Percentiles rank a stretch among this genome's conserved stretches.
Conservation (phyloP, 2,888 invertebrate genomes). For the Allacma fusca region DNA sequence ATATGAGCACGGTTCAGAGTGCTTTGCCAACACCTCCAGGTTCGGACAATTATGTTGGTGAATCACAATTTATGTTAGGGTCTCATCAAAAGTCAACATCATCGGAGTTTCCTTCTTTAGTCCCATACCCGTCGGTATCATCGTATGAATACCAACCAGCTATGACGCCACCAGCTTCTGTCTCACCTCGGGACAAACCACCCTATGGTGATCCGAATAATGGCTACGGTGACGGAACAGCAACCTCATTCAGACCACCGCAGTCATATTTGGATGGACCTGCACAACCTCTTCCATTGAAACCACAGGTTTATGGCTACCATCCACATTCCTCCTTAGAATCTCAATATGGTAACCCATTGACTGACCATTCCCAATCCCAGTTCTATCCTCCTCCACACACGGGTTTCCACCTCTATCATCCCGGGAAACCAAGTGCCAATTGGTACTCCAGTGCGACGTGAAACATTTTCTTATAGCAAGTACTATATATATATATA, state of each 20-base stretch:
- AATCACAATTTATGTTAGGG: slow-evolving; percentile 67
- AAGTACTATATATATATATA: slow-evolving; percentile 2
- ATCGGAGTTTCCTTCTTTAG: slow-evolving; percentile 61
- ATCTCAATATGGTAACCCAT: slow-evolving; percentile 73
- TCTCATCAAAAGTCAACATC: slow-evolving; percentile 56
- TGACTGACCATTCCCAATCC: slow-evolving; percentile 72
- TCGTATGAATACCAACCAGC: slow-evolving; percentile 74
- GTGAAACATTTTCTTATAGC: slow-evolving; percentile 67
- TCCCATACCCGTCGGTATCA: slow-evolving; percentile 60
- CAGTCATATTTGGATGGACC: slow-evolving; percentile 68
- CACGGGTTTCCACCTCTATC: slow-evolving; percentile 90
- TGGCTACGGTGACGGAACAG: slow-evolving; percentile 50
- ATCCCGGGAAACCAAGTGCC: slow-evolving; percentile 73
- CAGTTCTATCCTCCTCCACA: slow-evolving; percentile 79
- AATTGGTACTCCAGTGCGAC: slow-evolving; percentile 83
- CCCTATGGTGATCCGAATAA: slow-evolving; percentile 69
- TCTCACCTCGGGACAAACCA: slow-evolving; percentile 88
- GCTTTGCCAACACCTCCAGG: slow-evolving; percentile 90
- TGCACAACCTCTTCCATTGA: slow-evolving; percentile 78
- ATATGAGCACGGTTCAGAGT: slow-evolving; percentile 65
- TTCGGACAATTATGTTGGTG: slow-evolving; percentile 72
- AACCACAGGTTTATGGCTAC: slow-evolving; percentile 85
- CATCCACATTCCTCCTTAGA: slow-evolving; percentile 66
- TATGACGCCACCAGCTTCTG: slow-evolving; percentile 97
- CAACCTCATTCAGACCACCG: slow-evolving; percentile 70